A percentile compares a stretch with the other conserved stretches of the same genome.
Conservation (phyloP, 2,888 invertebrate species). For the Caradrina kadenii region DNA sequence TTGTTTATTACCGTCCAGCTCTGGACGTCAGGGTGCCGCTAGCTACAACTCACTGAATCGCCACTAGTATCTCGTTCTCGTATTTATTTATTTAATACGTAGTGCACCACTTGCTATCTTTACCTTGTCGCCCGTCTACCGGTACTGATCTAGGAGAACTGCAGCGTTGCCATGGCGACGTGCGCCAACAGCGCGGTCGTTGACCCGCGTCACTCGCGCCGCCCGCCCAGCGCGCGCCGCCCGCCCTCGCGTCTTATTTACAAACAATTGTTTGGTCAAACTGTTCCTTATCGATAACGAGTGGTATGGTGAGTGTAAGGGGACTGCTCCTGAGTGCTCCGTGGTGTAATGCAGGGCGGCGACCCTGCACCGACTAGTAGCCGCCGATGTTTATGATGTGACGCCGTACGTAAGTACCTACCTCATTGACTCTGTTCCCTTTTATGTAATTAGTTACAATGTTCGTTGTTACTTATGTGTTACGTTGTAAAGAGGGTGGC, state of each 20-base stretch:
- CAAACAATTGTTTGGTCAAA: slow-evolving; percentile 70
- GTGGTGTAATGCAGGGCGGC: slow-evolving; percentile 38
- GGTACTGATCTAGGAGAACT: slow-evolving; percentile 62
- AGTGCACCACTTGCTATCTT: slow-evolving; percentile 7
- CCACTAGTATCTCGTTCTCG: too few species aligned
- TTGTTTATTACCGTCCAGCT: slow-evolving; percentile 13
- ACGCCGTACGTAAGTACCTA: slow-evolving; percentile 29
- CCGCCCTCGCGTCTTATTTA: slow-evolving; percentile 68
- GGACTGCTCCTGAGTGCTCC: slow-evolving; percentile 19
- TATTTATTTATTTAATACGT: not conserved
- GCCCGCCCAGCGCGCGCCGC: slow-evolving; percentile 75
- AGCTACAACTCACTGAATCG: not conserved
- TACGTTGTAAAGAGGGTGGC: not conserved
- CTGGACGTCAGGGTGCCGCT: not conserved
- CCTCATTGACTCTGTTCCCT: slow-evolving; percentile 19
- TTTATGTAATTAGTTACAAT: slow-evolving; percentile 5
- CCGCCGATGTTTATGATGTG: slow-evolving; percentile 27
- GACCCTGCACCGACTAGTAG: not conserved
- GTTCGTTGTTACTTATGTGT: not conserved
- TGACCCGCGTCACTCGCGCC: slow-evolving; percentile 73
- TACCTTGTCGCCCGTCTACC: slow-evolving; percentile 26
- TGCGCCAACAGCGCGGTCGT: slow-evolving; percentile 73
- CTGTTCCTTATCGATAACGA: slow-evolving; percentile 63
- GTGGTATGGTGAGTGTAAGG: slow-evolving; percentile 45
- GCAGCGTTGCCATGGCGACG: slow-evolving; percentile 77